Evolutionary conservation across 53 echinoderm and acorn worm species (phyloP).

Genomic region (Hippasteria phrygiana): DNA sequence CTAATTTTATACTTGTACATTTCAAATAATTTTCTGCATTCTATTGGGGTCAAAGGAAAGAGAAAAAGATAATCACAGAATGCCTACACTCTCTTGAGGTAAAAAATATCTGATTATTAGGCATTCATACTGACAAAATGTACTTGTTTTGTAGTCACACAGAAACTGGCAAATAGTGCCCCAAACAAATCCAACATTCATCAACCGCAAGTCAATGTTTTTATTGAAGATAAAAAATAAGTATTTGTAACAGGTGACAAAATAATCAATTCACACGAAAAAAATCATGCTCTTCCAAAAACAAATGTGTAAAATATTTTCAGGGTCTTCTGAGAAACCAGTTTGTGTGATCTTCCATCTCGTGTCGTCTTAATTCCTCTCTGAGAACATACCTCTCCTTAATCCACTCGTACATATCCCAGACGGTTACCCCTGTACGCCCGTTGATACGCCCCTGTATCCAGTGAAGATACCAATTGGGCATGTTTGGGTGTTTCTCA

Average conservation of each 20-base stretch:
- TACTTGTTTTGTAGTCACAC: too few species aligned
- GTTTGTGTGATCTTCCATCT: conserved; percentile 90
- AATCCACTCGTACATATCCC: conserved; percentile 96
- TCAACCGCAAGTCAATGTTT: too few species aligned
- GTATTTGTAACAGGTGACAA: not conserved
- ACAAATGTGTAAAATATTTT: not conserved
- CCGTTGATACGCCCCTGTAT: conserved; percentile 73
- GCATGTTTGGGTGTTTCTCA: not conserved
- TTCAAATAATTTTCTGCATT: too few species aligned
- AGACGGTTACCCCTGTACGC: conserved; percentile 84
- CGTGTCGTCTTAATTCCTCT: conserved; percentile 75
- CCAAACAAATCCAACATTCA: too few species aligned
- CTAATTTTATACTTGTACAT: too few species aligned
- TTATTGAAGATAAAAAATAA: too few species aligned
- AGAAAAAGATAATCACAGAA: too few species aligned
- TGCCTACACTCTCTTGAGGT: too few species aligned
- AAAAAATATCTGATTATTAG: too few species aligned
- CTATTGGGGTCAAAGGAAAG: too few species aligned
- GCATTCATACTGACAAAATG: too few species aligned
- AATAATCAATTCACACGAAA: not conserved
- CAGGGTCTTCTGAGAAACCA: conserved; percentile 91
- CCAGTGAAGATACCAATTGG: conserved; percentile 87
- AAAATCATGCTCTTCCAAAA: not conserved
- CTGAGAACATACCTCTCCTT: conserved; percentile 78
- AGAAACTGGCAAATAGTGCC: too few species aligned